These are phyloP conservation scores for Semnopithecus entellus DNA, from an alignment of 2,113 vertebrate genomes.

Conservation along the genomic window DNA sequence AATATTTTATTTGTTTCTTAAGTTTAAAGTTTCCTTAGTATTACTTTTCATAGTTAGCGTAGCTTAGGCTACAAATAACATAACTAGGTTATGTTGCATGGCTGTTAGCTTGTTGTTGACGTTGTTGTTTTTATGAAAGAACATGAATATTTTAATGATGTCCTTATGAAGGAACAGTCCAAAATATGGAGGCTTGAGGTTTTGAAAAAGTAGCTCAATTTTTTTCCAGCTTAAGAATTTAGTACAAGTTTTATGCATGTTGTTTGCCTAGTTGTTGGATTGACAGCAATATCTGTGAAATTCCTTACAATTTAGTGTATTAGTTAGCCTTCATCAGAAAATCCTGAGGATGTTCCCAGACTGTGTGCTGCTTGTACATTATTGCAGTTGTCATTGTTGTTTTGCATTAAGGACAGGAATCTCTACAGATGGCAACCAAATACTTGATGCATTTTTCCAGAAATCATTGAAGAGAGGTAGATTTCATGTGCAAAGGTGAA, in stretches of 20 bases:
- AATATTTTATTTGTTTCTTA: not conserved
- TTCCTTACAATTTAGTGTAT: not conserved
- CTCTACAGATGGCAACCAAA: not conserved
- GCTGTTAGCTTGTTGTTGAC: slow-evolving; percentile 12
- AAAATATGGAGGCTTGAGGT: not conserved
- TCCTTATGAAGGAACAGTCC: slow-evolving; percentile 7
- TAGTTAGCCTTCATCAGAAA: slow-evolving; percentile 25
- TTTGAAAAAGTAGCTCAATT: not conserved
- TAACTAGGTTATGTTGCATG: not conserved
- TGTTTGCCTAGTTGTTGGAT: not conserved
- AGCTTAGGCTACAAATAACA: not conserved
- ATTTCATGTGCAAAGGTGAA: not conserved
- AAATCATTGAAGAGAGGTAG: not conserved
- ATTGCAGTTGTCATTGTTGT: not conserved
- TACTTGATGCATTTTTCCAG: not conserved
- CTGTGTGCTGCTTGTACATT: not conserved
- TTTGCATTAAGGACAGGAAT: not conserved
- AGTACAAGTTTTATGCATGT: not conserved
- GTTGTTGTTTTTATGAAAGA: slow-evolving; percentile 37
- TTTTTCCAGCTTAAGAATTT: slow-evolving; percentile 42
- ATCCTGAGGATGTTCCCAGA: not conserved
- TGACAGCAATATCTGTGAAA: not conserved
- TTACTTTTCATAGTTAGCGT: slow-evolving; percentile 4
- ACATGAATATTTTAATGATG: not conserved
- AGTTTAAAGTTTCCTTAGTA: not conserved